phyloP scores from a whole-genome alignment of 2,888 invertebrate species.

The Orthonychiurus folsomi region DNA sequence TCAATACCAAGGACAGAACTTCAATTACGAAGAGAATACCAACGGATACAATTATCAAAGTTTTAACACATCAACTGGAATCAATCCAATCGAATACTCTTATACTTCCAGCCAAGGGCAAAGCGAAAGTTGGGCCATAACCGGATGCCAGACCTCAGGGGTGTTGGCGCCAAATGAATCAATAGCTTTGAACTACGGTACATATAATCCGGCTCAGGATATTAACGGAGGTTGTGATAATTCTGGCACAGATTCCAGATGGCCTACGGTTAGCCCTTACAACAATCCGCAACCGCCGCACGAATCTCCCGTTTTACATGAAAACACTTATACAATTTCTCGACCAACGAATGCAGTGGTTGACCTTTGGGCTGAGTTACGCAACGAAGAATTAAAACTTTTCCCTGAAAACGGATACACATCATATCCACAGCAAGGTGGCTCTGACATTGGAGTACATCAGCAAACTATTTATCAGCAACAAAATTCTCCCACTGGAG shows the following conservation, averaged over 20 bases:
- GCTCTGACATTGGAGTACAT: too few species aligned
- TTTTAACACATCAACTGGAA: not conserved
- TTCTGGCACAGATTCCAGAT: not conserved
- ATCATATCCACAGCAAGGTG: not conserved
- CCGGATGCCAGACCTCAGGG: not conserved
- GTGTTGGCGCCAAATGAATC: not conserved
- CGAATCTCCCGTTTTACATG: not conserved
- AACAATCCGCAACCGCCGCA: not conserved
- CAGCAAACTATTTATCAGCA: too few species aligned
- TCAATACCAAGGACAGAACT: not conserved
- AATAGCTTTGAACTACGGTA: not conserved
- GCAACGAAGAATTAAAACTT: slow-evolving; percentile 6
- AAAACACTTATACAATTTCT: not conserved
- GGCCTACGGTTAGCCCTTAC: not conserved
- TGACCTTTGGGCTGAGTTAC: slow-evolving; percentile 13
- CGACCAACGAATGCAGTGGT: not conserved
- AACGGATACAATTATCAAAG: not conserved
- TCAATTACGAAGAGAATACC: not conserved
- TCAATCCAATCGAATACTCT: not conserved
- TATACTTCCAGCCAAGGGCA: not conserved
- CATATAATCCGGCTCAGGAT: not conserved
- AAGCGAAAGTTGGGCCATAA: not conserved
- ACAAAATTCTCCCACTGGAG: not conserved
- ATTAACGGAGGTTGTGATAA: not conserved
- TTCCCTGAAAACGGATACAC: slow-evolving; percentile 1